Base-by-base conservation (phyloP, 92 coral and sea anemone genomes). In the Heliopora coerulea region DNA sequence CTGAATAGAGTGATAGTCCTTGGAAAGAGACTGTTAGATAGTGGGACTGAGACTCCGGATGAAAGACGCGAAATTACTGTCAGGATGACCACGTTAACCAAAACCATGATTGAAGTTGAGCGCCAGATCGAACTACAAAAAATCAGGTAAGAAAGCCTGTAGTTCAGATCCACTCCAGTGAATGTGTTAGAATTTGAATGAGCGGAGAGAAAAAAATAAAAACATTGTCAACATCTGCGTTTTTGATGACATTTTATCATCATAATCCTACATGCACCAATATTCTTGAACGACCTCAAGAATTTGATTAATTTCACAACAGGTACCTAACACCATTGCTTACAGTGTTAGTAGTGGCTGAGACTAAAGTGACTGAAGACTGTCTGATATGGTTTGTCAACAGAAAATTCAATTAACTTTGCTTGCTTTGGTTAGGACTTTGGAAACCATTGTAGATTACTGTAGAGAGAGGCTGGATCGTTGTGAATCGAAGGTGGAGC, bases 401-500 rank as follows among this genome's bases (percentile, higher is more conserved):
- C n/a, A n/a, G n/a, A n/a, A n/a, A n/a, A n/a, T n/a, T n/a, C n/a
- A n/a, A n/a, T n/a, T n/a, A n/a, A n/a, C n/a, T n/a, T n/a, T n/a
- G n/a, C n/a, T n/a, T n/a, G n/a, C n/a, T n/a, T n/a, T n/a, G 14
- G 52, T 34, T 54, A 70, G 77, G 35, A 70, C 77, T 6, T 15
- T 52, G 49, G 77, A 70, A 19, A 70, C 77, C 4, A 33, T 52
- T 20, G 77, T 70, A 4, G 77, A 70, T 52, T 70, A 50, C 23
- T 70, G 77, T 54, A 31, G 35, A 50, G 77, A 70, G 29, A 70
- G 20, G n/a, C 24, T 70, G 62, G 62, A 52, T 27, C 0, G 17
- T 20, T 70, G 77, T 70, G 63, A 70, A 13, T 30, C 49, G 1
- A 48, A 42, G 3, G 77, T 54, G 0, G 77, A 54, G 12, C 77